Conservation (phyloP, 2,113 vertebrate genomes). For the Lagopus leucura region DNA sequence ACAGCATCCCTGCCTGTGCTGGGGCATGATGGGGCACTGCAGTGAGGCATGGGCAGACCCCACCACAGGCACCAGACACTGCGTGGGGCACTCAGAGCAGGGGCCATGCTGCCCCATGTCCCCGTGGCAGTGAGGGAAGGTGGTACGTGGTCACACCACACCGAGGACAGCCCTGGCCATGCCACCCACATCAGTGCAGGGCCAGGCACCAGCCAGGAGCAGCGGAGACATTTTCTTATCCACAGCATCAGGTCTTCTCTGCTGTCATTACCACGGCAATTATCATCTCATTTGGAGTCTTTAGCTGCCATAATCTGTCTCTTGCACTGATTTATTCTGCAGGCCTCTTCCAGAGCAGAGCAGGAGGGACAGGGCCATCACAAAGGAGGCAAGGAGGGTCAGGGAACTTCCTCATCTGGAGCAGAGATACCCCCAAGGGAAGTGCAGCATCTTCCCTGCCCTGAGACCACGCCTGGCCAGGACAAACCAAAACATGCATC, state of each 20-base stretch:
- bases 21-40: not conserved
- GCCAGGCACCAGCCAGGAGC: not conserved
- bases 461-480: fast-evolving
- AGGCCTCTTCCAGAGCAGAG: constrained; percentile 49
- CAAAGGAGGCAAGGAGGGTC: constrained; percentile 26
- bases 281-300: constrained; percentile 74
- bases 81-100: not conserved
- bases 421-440: not conserved
- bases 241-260: constrained; percentile 61
- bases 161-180: not conserved
- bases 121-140: not conserved
- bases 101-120: not conserved
- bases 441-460: not conserved
- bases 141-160: fast-evolving
- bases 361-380: constrained; percentile 26
- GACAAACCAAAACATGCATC: not conserved
- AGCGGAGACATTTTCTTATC: constrained; percentile 45
- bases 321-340: constrained; percentile 65
- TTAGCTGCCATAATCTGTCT: constrained; percentile 74
- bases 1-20: not conserved
- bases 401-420: not conserved
- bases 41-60: not conserved
- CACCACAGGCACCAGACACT: not conserved
- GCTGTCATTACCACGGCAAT: constrained; percentile 70
- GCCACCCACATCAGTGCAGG: not conserved